phyloP scores from a whole-genome alignment of 2,888 invertebrate genomes.

The Tachina lurida region DNA sequence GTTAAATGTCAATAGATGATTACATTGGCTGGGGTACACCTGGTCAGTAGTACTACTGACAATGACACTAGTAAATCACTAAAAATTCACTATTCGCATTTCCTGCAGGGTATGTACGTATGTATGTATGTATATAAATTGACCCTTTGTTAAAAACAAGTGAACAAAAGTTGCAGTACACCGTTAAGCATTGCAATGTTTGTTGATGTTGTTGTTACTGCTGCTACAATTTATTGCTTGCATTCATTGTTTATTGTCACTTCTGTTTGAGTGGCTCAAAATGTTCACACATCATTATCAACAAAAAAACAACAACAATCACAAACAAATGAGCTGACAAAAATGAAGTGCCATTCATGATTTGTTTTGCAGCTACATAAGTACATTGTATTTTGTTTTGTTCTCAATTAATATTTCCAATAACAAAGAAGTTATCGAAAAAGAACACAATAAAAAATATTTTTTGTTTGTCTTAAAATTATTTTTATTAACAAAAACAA shows the following conservation, averaged over 20 bases:
- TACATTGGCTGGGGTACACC: too few species aligned
- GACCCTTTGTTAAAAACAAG: conserved; percentile 43
- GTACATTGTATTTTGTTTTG: background rate
- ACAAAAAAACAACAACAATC: conserved; percentile 28
- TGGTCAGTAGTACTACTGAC: too few species aligned
- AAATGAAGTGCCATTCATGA: conserved; percentile 27
- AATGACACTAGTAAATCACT: too few species aligned
- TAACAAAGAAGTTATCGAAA: background rate
- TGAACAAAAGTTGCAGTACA: background rate
- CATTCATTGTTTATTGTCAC: conserved; percentile 54
- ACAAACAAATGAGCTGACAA: conserved; percentile 6
- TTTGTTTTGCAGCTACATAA: background rate
- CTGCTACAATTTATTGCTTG: conserved; percentile 7
- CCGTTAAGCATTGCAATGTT: background rate
- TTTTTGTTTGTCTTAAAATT: background rate
- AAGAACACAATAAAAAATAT: background rate
- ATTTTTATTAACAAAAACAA: too few species aligned
- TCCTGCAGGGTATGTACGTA: too few species aligned
- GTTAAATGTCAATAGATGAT: too few species aligned
- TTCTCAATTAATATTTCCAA: conserved; percentile 24
- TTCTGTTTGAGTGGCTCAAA: conserved; percentile 46
- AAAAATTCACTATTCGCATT: too few species aligned
- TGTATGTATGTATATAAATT: conserved; percentile 4
- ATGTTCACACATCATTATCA: conserved; percentile 55
- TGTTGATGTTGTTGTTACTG: conserved; percentile 9